Evolutionary conservation across 2,113 vertebrate genomes (phyloP), one percentile per base, ranked within the genome.

Genomic region (Petaurus breviceps): DNA sequence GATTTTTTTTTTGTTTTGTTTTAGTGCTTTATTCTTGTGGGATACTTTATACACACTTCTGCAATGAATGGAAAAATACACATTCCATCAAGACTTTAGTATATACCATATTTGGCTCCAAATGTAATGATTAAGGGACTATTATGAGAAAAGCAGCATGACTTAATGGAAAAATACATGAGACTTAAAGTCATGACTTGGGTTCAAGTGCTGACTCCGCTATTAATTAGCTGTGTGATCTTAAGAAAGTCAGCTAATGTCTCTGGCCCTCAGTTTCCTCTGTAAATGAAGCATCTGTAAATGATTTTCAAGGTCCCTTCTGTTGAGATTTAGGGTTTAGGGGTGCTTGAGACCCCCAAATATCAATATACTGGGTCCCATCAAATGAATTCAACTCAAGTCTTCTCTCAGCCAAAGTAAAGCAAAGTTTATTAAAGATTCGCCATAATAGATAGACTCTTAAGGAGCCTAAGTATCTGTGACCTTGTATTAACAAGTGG

Each of bases 61-160:
- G 47, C 94, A 93, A 26, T 94, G 77, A 84, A 92, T 77, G 50
- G 77, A 93, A 96, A 96, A 54, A 96, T 12, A 89, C 23, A 90
- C 0, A n/a, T 8, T 77, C 92, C 49, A 61, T 68, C 23, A 96
- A 93, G 90, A 84, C 53, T 95, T 94, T 91, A 57, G 43, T 50
- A 47, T 95, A 68, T 92, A 3, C 37, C 26, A 77, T 84, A 6
- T 43, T 23, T 84, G 68, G 6, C 37, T 43, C 19, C 68, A 84
- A 43, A 84, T 22, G 19, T 43, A 19, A n/a, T 84, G 22, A 84
- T 84, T 37, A 84, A 43, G n/a, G 4, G 37, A 43, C 26, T 23
- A 19, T n/a, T 22, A 84, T 43, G n/a, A 84, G 68, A 84, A 1
- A 84, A 84, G 37, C 3, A 84, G 37, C 6, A 22, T 43, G 37